Evolutionary conservation across 2,113 vertebrate species (phyloP).

Genomic region (Ictalurus punctatus): DNA sequence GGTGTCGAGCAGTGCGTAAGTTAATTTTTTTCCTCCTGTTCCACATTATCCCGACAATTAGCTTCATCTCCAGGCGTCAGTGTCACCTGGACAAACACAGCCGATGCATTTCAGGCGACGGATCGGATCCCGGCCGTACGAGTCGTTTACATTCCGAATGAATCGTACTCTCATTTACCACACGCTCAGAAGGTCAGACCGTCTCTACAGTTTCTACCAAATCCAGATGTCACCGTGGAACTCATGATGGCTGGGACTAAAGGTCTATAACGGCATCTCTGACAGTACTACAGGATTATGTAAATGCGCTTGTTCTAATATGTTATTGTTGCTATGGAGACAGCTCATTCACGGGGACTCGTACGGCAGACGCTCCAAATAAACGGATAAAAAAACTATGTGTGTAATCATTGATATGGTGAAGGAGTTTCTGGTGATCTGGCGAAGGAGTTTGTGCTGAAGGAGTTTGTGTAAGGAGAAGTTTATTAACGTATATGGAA

Average conservation of each 20-base stretch:
- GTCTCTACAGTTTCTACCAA: neutral
- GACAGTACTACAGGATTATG: neutral
- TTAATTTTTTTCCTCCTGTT: neutral
- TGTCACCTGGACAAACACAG: neutral
- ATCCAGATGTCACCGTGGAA: neutral
- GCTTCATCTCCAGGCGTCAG: neutral
- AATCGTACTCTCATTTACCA: constrained; percentile 7
- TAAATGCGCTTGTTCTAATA: neutral
- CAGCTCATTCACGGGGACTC: neutral
- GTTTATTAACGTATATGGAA: neutral
- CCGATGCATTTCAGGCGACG: neutral
- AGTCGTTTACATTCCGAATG: neutral
- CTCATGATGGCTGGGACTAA: neutral
- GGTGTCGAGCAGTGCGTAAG: neutral
- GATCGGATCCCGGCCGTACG: neutral
- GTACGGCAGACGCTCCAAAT: neutral
- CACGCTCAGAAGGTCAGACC: neutral
- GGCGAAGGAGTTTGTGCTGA: no score
- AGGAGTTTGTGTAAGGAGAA: neutral
- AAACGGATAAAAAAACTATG: neutral
- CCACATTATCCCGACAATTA: neutral
- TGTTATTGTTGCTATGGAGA: neutral
- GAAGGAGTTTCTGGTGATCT: neutral
- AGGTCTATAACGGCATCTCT: neutral
- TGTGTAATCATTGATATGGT: neutral